Base-by-base conservation (phyloP, 2,888 invertebrate species). In the Acleris laterana region DNA sequence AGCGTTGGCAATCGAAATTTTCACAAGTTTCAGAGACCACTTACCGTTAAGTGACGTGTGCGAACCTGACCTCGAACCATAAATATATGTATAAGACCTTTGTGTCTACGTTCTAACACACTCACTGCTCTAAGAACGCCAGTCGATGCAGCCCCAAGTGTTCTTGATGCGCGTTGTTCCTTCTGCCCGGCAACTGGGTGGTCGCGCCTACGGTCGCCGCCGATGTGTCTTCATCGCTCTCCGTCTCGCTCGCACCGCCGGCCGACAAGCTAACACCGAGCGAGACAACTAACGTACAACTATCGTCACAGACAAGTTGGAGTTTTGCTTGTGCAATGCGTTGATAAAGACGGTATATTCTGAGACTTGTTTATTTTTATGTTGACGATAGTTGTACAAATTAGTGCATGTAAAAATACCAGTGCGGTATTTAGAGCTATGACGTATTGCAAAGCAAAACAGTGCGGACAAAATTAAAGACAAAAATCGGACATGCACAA, bases 171-270 rank as follows among this genome's bases (percentile, higher is more conserved):
- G 91, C 81, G 85, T 91, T 83, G 77, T 81, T 85, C 68, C 84
- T 68, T 19, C 89, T 68, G 1, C 90, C 81, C 64, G 88, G 81
- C 75, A 88, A 79, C 68, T 79, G 78, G 44, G 80, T 74, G 52
- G 80, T 73, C 69, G 90, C 89, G 67, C 91, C 85, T 22, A 79
- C 85, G 0, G 88, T 82, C 7, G 88, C 88, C 55, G 89, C 87
- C 51, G 93, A 88, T 48, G 94, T 88, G 78, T 95, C 95, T 76
- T 96, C 96, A 88, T 96, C 96, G 70, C 96, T 96, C 88, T 96
- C 96, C 85, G 96, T 96, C 93, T 96, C 94, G 81, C 91, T 95
- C 85, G 95, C 95, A 85, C 95, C 88, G 69, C 83, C 85, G 74
- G 81, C 78, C 65, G 94, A 86, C 85, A 87, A 77, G 81, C 89